Evolutionary conservation across 1,140 invertebrate species (phyloP), one percentile per base, ranked within the genome.

Genomic region (Trichonephila inaurata): DNA sequence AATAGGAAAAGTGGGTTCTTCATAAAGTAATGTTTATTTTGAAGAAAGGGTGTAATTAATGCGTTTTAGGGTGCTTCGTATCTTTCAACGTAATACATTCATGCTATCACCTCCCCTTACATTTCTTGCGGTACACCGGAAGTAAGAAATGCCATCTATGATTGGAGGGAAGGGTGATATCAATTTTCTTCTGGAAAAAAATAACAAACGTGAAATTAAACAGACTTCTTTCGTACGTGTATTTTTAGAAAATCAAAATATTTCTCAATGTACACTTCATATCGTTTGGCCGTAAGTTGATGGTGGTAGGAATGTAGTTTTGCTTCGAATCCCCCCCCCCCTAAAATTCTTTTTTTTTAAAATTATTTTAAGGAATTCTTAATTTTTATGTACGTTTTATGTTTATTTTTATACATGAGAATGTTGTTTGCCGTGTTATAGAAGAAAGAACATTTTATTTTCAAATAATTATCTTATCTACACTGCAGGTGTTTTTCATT

Each of bases 151-250:
- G 72, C 33, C 72, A 77, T 85, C 58, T 24, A 61, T 28, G 18
- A 60, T 24, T 60, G 51, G 28, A 60, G 44, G 44, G 58, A 85
- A n/a, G 83, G n/a, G 51, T 85, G 83, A 61, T 85, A 60, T 85
- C 60, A 85, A 85, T 85, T 61, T 85, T 60, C 83, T 85, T 85
- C 21, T 58, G 82, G 4, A 12, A n/a, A 33, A 33, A 33, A n/a
- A 85, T 40, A 61, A 33, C 60, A 85, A 60, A 61, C 51, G 28
- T 60, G 58, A 69, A 24, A 69, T 69, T 14, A 12, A 61, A 61
- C 83, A 60, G 24, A 14, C n/a, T 77, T 40, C 24, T n/a, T 85
- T 61, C 7, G 8, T 18, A 24, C 58, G 10, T 60, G 21, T 85
- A 85, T 85, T 85, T 85, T 85, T 61, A 85, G 83, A 85, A 60